Base-by-base conservation (phyloP, 2,888 invertebrate species). In the Eupithecia centaureata region DNA sequence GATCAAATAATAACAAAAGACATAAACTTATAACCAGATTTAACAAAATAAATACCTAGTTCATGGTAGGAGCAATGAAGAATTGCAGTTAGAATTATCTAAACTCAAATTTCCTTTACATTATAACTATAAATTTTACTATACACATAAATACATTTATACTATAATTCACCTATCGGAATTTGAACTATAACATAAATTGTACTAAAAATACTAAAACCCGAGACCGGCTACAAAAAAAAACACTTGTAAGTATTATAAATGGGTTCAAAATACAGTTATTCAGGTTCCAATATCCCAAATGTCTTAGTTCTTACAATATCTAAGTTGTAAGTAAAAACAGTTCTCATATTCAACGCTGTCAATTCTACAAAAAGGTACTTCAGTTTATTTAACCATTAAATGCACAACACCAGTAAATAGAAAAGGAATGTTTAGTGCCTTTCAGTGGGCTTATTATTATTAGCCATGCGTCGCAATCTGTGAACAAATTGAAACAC, bases 11-110 rank as follows among this genome's bases (percentile, higher is more conserved):
- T 89, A 91, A 91, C 92, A 91, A 90, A 91, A 91, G 89, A 89
- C 85, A 85, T 89, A 91, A 88, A 91, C 89, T 91, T 87, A 89
- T 84, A 90, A 91, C 89, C 92, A 89, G 88, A 84, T 84, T 86
- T 83, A 92, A 92, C 90, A 90, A 90, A 91, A 92, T 92, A 92
- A 92, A 92, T 92, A 92, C 91, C 92, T 89, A 86, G 87, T 89
- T 89, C 92, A 85, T 77, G 86, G 87, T 89, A 88, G 82, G 78
- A 82, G 77, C 85, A 82, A 78, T 70, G 72, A 85, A 82, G 80
- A 86, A 87, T 88, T 86, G 86, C 86, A 87, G 82, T 86, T 85
- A 79, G 76, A 80, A 74, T 76, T 76, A 79, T 79, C 79, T 79
- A 82, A 73, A 82, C 81, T 81, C 71, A 73, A 79, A 80, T 79